Evolutionary conservation across 2,113 vertebrate genomes (phyloP).

Genomic region (Desmodus rotundus): DNA sequence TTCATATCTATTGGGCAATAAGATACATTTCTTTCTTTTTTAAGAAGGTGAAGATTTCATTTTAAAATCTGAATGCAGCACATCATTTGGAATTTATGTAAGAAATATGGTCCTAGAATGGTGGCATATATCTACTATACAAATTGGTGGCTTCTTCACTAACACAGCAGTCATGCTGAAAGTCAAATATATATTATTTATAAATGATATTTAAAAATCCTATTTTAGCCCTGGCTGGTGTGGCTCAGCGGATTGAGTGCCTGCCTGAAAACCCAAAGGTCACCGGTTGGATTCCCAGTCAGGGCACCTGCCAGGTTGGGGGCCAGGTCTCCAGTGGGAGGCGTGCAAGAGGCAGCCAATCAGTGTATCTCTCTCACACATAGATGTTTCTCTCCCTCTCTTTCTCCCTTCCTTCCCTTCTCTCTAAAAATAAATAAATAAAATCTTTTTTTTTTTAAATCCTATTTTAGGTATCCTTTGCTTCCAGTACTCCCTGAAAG

Average conservation of each 20-base stretch:
- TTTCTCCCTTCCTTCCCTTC: too few relatives aligned
- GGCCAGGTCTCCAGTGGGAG: too few relatives aligned
- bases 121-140: neutral
- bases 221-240: neutral
- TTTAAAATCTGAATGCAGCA: neutral
- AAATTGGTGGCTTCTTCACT: slow-evolving; percentile 19
- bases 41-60: slow-evolving; percentile 35
- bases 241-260: too few relatives aligned
- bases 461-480: slow-evolving; percentile 17
- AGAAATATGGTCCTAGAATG: neutral
- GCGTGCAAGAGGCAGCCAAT: too few relatives aligned
- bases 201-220: slow-evolving; percentile 6
- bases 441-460: neutral
- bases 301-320: too few relatives aligned
- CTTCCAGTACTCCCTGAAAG: neutral
- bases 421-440: too few relatives aligned
- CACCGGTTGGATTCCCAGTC: too few relatives aligned
- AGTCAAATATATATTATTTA: neutral
- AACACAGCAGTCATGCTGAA: slow-evolving; percentile 20
- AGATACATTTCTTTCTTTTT: slow-evolving; percentile 22
- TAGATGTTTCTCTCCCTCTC: too few relatives aligned
- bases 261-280: too few relatives aligned
- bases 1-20: slow-evolving; percentile 5
- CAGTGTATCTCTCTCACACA: too few relatives aligned
- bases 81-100: slow-evolving; percentile 32